Conservation (phyloP, 2,113 vertebrate genomes). For the Ptilonorhynchus violaceus region DNA sequence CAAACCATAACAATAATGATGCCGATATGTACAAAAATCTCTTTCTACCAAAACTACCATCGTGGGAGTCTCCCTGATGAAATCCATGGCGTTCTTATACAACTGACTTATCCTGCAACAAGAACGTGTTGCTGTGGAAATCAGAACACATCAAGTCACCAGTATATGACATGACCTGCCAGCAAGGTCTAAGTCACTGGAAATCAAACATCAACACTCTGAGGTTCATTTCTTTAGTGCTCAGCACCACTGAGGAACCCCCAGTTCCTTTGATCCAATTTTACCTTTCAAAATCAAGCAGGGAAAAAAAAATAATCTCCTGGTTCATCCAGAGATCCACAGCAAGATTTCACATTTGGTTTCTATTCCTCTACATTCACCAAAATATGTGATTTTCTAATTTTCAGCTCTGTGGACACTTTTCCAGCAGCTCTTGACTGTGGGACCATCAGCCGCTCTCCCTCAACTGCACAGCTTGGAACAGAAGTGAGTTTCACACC, state of each 20-base stretch:
- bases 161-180: no score
- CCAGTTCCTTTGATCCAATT: fast-evolving
- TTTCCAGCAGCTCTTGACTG: neutral
- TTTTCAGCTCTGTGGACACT: fast-evolving
- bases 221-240: neutral
- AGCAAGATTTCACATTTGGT: neutral
- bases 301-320: neutral
- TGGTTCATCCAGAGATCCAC: neutral
- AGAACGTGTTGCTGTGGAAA: neutral
- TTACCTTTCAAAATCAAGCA: neutral
- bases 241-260: neutral
- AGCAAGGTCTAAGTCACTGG: neutral
- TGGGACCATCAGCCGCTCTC: fast-evolving
- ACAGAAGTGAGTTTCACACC: neutral
- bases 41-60: neutral
- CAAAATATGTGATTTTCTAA: neutral
- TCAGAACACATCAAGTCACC: neutral
- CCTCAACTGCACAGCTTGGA: neutral
- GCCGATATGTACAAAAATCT: neutral
- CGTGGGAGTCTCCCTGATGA: neutral
- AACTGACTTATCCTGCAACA: neutral
- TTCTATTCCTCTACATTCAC: neutral
- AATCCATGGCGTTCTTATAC: neutral
- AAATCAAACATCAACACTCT: neutral
- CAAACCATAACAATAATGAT: neutral